phyloP scores from a whole-genome alignment of 2,113 vertebrate genomes.

The Varanus salvator region DNA sequence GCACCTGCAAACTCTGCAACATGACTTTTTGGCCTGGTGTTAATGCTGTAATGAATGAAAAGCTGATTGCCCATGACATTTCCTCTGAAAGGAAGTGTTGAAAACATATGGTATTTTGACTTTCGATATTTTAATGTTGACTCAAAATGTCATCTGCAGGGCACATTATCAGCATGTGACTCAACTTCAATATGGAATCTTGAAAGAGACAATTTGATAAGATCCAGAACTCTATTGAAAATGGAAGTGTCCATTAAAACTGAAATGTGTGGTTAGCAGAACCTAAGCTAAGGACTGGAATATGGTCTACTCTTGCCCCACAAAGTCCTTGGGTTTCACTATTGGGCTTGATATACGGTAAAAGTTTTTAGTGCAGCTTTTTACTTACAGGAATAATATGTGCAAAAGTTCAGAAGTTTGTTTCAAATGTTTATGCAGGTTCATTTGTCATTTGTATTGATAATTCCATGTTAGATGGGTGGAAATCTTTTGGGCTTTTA shows the following conservation, averaged over 20 bases:
- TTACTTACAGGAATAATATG: background rate
- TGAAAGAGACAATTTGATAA: background rate
- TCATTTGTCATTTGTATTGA: background rate
- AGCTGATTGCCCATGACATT: background rate
- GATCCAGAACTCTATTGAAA: background rate
- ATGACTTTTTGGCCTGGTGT: constrained; percentile 4
- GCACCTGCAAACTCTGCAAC: constrained; percentile 5
- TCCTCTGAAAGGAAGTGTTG: constrained; percentile 2
- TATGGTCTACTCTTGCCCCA: background rate
- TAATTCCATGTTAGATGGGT: background rate
- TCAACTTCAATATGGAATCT: background rate
- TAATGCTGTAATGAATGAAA: constrained; percentile 21
- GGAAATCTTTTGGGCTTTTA: no score
- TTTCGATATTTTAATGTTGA: background rate
- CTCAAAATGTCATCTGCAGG: background rate
- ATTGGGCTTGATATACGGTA: background rate
- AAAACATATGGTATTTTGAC: constrained; percentile 17
- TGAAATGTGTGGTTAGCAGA: background rate
- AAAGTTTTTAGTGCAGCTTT: background rate
- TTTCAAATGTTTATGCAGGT: background rate
- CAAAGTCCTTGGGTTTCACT: background rate
- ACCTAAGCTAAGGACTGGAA: background rate
- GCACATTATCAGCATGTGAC: background rate
- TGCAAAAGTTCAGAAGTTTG: background rate
- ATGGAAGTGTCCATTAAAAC: background rate